Evolutionary conservation across 2,113 vertebrate species (phyloP).

Genomic region (Hydropotes inermis): DNA sequence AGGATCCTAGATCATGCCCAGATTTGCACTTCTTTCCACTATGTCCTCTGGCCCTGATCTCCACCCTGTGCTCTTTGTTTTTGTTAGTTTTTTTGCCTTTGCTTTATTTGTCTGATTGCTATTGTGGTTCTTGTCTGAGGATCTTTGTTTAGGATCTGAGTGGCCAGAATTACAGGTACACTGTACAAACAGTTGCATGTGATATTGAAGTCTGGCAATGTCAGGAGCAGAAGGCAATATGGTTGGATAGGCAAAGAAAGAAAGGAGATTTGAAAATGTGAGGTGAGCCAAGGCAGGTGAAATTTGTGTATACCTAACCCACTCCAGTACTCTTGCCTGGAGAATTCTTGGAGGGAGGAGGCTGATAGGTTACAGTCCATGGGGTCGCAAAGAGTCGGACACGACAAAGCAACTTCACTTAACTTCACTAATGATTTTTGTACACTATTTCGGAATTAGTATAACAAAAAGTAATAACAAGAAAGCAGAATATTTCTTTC

Average conservation of each 20-base stretch:
- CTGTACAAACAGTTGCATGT: neutral
- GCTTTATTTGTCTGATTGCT: neutral
- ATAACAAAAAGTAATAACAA: neutral
- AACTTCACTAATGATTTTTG: neutral
- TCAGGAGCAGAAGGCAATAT: neutral
- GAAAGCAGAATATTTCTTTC: neutral
- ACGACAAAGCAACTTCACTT: neutral
- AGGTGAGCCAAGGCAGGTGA: neutral
- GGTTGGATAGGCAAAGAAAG: neutral
- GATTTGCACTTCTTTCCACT: neutral
- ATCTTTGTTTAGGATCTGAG: neutral
- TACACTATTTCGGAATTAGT: neutral
- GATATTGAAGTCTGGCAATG: neutral
- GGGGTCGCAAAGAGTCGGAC: neutral
- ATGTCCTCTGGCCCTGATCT: neutral
- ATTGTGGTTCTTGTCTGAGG: neutral
- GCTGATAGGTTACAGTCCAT: too few relatives aligned
- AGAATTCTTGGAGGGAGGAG: too few relatives aligned
- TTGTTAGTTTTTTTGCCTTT: neutral
- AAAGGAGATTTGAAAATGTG: slow-evolving; percentile 31
- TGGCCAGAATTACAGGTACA: neutral
- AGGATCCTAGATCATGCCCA: neutral
- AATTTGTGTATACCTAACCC: neutral
- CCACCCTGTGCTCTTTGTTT: neutral
- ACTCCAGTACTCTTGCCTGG: too few relatives aligned